phyloP scores from a whole-genome alignment of 2,113 vertebrate species.

The Argyrosomus japonicus region DNA sequence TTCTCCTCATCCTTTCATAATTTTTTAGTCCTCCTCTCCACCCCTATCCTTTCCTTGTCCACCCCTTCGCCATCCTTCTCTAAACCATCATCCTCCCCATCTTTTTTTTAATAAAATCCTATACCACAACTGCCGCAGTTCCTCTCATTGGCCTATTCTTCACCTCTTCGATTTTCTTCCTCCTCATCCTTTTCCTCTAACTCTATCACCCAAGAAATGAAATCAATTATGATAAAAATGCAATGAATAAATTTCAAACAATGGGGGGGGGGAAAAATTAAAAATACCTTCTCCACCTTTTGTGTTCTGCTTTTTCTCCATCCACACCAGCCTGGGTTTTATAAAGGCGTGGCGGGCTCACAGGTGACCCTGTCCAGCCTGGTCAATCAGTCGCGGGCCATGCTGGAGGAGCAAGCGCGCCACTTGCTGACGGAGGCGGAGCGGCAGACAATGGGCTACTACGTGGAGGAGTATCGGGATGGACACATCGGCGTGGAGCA shows the following conservation, averaged over 20 bases:
- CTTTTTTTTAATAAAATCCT: background rate
- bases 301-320: background rate
- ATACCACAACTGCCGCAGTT: constrained; percentile 6
- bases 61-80: too few species aligned
- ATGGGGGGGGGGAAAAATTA: background rate
- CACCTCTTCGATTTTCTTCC: background rate
- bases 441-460: constrained; percentile 93
- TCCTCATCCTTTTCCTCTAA: background rate
- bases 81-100: background rate
- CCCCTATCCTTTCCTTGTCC: background rate
- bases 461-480: constrained; percentile 93
- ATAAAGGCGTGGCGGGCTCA: constrained; percentile 93
- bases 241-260: background rate
- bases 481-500: constrained; percentile 91
- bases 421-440: constrained; percentile 92
- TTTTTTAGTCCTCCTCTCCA: background rate
- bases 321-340: constrained; percentile 87
- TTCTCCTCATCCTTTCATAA: background rate
- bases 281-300: background rate
- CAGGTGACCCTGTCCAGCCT: constrained; percentile 96
- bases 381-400: constrained; percentile 91
- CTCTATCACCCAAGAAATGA: background rate
- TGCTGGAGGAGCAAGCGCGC: constrained; percentile 94
- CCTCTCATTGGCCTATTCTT: constrained; percentile 15
- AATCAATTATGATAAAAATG: background rate